phyloP scores from a whole-genome alignment of 2,797 vertebrate species.

The Pangasius krempfi region DNA sequence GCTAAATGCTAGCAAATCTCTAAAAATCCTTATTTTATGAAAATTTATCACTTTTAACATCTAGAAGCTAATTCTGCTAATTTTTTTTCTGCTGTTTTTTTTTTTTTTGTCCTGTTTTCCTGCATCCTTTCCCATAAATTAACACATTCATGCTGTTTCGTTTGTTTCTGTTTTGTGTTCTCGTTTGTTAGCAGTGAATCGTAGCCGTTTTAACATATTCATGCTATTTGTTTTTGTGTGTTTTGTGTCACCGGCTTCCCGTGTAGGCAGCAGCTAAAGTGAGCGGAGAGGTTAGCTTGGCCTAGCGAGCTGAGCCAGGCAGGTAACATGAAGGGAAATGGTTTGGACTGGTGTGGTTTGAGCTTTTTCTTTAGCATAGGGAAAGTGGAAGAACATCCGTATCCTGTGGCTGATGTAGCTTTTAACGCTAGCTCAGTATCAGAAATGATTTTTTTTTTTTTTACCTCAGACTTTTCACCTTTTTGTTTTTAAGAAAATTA shows the following conservation, averaged over 20 bases:
- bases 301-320: background rate
- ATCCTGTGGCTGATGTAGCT: background rate
- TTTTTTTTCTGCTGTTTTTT: slow-evolving; percentile 16
- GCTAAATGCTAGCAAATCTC: background rate
- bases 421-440: background rate
- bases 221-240: background rate
- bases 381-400: background rate
- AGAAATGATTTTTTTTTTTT: too few species aligned
- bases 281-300: background rate
- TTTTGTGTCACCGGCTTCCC: background rate
- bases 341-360: background rate
- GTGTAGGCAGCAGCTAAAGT: background rate
- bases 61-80: background rate
- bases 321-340: slow-evolving; percentile 3
- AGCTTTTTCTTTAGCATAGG: slow-evolving; percentile 1
- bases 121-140: background rate
- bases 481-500: background rate
- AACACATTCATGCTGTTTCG: background rate
- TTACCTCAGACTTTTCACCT: background rate
- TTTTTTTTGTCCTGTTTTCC: slow-evolving; percentile 41
- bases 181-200: background rate
- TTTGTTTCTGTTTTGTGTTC: background rate
- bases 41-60: background rate
- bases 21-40: background rate
- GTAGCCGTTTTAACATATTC: background rate